Conservation (phyloP, 2,888 invertebrate species). For the Cetonia aurata region DNA sequence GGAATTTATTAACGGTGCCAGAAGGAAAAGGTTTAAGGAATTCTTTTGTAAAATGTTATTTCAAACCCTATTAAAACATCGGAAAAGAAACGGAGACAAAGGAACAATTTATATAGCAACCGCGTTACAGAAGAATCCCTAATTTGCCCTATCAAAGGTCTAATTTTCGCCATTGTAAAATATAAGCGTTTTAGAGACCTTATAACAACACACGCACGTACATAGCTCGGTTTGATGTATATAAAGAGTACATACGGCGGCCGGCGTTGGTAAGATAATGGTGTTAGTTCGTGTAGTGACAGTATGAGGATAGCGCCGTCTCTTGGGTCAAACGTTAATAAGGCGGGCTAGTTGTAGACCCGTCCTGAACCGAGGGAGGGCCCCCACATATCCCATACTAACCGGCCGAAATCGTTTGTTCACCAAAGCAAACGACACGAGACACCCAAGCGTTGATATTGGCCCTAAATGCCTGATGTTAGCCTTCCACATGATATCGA, state of each 20-base stretch:
- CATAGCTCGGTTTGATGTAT: neutral
- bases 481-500: slow-evolving; percentile 52
- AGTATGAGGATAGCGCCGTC: slow-evolving; percentile 49
- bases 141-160: neutral
- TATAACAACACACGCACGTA: neutral
- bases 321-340: slow-evolving; percentile 55
- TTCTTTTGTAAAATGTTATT: neutral
- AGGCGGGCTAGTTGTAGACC: slow-evolving; percentile 47
- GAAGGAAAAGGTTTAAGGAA: neutral
- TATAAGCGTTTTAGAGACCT: neutral
- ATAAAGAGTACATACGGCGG: slow-evolving; percentile 33
- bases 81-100: neutral
- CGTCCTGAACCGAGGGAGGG: slow-evolving; percentile 7
- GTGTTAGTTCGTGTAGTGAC: slow-evolving; percentile 49
- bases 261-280: slow-evolving; percentile 43
- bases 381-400: slow-evolving; percentile 49
- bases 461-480: slow-evolving; percentile 51
- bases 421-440: slow-evolving; percentile 54
- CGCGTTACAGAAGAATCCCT: neutral
- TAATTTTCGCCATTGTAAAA: slow-evolving; percentile 20
- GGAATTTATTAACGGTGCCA: slow-evolving; percentile 2
- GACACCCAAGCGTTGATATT: slow-evolving; percentile 48
- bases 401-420: slow-evolving; percentile 51
- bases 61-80: neutral
- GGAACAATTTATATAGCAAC: too few relatives aligned